Evolutionary conservation across 2,797 vertebrate genomes (phyloP).

Genomic region (Vultur gryphus): DNA sequence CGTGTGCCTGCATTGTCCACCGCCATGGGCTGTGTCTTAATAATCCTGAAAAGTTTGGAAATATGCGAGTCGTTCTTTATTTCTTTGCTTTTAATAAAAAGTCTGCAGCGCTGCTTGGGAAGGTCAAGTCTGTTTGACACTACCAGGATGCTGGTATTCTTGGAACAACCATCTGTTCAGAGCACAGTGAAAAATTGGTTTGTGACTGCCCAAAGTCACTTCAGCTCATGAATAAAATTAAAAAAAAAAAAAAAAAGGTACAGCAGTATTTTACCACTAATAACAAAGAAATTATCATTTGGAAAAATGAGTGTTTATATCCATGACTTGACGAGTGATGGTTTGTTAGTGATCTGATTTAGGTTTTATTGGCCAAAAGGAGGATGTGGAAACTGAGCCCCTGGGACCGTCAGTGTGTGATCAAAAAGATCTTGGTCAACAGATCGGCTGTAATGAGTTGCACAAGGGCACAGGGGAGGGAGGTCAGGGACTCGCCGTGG

Average conservation of each 20-base stretch:
- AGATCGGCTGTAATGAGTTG: not conserved
- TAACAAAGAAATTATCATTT: not conserved
- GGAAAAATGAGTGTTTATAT: not conserved
- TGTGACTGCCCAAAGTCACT: constrained; percentile 43
- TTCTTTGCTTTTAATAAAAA: not conserved
- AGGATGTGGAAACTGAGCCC: not conserved
- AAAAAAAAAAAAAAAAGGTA: not conserved
- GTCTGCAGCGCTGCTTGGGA: not conserved
- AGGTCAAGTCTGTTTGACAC: constrained; percentile 44
- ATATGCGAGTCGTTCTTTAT: not conserved
- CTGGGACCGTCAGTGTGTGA: not conserved
- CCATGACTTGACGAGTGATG: not conserved
- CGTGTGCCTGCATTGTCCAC: not conserved
- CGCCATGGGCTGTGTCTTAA: not conserved
- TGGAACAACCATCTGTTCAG: constrained; percentile 52
- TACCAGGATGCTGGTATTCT: constrained; percentile 42
- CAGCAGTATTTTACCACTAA: not conserved
- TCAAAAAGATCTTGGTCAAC: not conserved
- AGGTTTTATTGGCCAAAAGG: not conserved
- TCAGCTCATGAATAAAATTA: not conserved
- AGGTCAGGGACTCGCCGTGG: not conserved
- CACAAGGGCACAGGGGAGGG: not conserved
- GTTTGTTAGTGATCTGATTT: not conserved
- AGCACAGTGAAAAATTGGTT: constrained; percentile 34
- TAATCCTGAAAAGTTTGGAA: not conserved